Base-by-base conservation (phyloP, 2,888 invertebrate species). In the Drosophila mettleri region DNA sequence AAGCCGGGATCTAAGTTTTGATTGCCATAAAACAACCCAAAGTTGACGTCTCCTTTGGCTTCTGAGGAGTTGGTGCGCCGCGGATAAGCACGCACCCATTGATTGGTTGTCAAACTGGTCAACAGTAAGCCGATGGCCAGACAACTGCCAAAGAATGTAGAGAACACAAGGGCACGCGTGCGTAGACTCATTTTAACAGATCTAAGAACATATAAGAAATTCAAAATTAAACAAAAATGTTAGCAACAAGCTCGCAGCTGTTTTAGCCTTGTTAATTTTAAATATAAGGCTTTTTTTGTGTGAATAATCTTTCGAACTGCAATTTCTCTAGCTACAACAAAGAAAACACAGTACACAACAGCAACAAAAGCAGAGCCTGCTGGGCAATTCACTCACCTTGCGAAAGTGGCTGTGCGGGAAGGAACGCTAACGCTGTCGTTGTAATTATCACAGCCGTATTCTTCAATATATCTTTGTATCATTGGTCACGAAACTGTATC, bases 11-110 rank as follows among this genome's bases (percentile, higher is more conserved):
- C 96, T 34, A 98, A 92, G 79, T 95, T 95, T 91, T 97, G 97
- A 72, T 95, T 95, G 0, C 98, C 98, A 85, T 96, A 95, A 89
- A 98, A 97, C 9, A 98, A 93, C 0, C 98, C 98, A 90, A 98
- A 97, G 89, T 95, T 94, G 66, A 97, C 94, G 75, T 94, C 93
- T 0, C 97, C 97, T 54, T 95, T 95, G 1, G 91, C 88, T 45
- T 89, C 82, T 31, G 94, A 93, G 54, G 90, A 88, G 66, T 90
- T 91, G 12, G 48, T 38, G n/a, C 95, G 92, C 81, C 94, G 93
- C 1, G 96, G 96, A 72, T 93, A 93, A 0, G 96, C 95, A 52
- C 94, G 94, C 36, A 96, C 94, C 97, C 97, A 97, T 82, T 95
- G 94, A 84, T 96, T 95, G 12, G 96, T 96, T 1, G 96, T 96